Evolutionary conservation across 2,888 invertebrate genomes (phyloP).

Genomic region (Agrochola macilenta): DNA sequence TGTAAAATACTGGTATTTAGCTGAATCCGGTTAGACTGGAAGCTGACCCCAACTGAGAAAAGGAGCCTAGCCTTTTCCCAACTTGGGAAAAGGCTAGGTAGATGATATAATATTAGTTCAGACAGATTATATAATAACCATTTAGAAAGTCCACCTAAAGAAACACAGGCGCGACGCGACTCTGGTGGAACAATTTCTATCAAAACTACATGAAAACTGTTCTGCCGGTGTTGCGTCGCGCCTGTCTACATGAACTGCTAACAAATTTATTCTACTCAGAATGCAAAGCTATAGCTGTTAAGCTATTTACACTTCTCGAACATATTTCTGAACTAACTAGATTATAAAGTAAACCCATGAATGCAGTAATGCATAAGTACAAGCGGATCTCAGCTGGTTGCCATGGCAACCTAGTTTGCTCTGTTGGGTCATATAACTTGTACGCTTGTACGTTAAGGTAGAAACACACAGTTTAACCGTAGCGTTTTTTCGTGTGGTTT

Average conservation of each 20-base stretch:
- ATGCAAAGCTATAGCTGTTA: neutral
- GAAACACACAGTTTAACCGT: neutral
- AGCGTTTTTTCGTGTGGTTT: no score
- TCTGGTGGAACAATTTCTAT: no score
- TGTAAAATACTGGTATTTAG: no score
- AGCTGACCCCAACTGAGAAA: no score
- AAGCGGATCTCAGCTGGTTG: slow-evolving; percentile 22
- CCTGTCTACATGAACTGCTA: neutral
- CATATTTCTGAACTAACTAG: slow-evolving; percentile 17
- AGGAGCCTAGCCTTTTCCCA: no score
- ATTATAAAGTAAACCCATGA: slow-evolving; percentile 30
- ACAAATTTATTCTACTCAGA: neutral
- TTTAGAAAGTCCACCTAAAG: neutral
- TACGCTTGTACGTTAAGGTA: slow-evolving; percentile 7
- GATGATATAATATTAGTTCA: neutral
- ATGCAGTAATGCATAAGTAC: slow-evolving; percentile 50
- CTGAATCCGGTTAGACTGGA: no score
- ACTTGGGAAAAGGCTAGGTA: no score
- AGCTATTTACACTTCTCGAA: slow-evolving; percentile 7
- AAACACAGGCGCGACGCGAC: no score
- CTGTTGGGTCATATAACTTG: slow-evolving; percentile 10
- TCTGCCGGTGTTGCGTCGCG: no score
- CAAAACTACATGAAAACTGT: no score
- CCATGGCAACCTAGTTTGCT: slow-evolving; percentile 28
- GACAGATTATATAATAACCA: neutral